These are phyloP conservation scores for Tapirus terrestris DNA, from an alignment of 2,113 vertebrate genomes.

Conservation along the genomic window DNA sequence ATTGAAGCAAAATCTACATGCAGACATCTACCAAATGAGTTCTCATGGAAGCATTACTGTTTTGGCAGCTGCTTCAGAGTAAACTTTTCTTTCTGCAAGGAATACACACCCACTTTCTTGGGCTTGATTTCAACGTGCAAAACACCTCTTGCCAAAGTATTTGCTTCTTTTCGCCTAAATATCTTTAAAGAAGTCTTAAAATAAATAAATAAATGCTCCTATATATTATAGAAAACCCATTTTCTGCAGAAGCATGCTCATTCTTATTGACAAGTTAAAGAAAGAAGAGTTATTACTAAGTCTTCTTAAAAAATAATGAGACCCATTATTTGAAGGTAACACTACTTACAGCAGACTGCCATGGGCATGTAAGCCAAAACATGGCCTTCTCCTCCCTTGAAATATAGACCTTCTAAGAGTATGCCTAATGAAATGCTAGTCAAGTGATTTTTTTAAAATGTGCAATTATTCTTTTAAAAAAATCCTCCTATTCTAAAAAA, in stretches of 20 bases:
- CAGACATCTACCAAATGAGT: rapidly evolving
- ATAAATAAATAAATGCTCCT: background rate
- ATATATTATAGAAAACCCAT: background rate
- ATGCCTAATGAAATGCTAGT: rapidly evolving
- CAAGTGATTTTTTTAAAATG: background rate
- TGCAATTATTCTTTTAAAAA: background rate
- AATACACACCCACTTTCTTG: background rate
- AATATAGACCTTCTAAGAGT: rapidly evolving
- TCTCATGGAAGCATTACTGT: rapidly evolving
- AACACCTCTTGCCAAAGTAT: background rate
- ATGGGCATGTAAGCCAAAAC: rapidly evolving
- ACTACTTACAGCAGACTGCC: too few species aligned
- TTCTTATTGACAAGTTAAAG: background rate
- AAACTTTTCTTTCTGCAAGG: rapidly evolving
- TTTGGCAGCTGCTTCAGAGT: background rate
- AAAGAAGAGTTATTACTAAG: background rate
- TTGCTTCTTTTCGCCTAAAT: background rate
- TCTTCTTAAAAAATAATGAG: background rate
- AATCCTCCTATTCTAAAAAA: background rate
- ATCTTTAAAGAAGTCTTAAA: background rate
- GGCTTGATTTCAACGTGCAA: background rate
- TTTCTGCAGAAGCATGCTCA: background rate
- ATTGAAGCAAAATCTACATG: rapidly evolving
- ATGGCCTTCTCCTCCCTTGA: background rate
- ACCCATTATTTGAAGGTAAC: too few species aligned